These are phyloP conservation scores for Dynastes tityus DNA, from an alignment of 2,888 invertebrate genomes.

Conservation along the genomic window DNA sequence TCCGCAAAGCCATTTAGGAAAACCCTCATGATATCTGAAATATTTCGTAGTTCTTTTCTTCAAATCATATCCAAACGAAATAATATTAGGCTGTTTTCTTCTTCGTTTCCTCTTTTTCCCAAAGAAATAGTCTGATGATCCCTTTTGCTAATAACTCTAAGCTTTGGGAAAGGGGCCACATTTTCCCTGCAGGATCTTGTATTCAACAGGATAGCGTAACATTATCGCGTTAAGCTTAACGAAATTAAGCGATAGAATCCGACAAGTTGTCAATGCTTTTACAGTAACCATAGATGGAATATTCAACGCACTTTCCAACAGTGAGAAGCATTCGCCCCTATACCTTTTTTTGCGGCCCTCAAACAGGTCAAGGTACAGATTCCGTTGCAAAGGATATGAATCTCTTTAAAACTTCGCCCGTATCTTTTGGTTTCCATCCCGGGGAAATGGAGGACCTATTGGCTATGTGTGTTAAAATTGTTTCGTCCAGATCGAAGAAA, in stretches of 20 bases:
- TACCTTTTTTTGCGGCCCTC: slow-evolving; percentile 40
- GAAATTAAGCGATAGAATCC: slow-evolving; percentile 51
- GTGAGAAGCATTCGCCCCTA: slow-evolving; percentile 53
- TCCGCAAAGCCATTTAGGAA: slow-evolving; percentile 27
- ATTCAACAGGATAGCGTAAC: slow-evolving; percentile 21
- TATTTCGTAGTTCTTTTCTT: slow-evolving; percentile 48
- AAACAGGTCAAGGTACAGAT: slow-evolving; percentile 50
- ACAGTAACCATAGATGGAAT: slow-evolving; percentile 56
- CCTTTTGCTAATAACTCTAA: neutral
- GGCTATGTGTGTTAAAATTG: slow-evolving; percentile 52
- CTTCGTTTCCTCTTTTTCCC: neutral
- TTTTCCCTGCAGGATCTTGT: slow-evolving; percentile 6
- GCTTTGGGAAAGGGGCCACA: neutral
- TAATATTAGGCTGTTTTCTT: slow-evolving; percentile 2
- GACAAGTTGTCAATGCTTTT: slow-evolving; percentile 56
- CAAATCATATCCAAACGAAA: slow-evolving; percentile 44
- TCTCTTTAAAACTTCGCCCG: slow-evolving; percentile 57
- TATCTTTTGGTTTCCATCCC: slow-evolving; percentile 54
- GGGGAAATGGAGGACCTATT: slow-evolving; percentile 51
- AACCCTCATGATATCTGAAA: slow-evolving; percentile 35
- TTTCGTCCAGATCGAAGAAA: slow-evolving; percentile 39
- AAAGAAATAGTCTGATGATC: neutral
- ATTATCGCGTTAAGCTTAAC: slow-evolving; percentile 19
- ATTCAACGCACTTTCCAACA: slow-evolving; percentile 55
- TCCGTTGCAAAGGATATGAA: slow-evolving; percentile 59